Evolutionary conservation across 1,140 invertebrate genomes (phyloP).

Genomic region (Musca vetustissima): DNA sequence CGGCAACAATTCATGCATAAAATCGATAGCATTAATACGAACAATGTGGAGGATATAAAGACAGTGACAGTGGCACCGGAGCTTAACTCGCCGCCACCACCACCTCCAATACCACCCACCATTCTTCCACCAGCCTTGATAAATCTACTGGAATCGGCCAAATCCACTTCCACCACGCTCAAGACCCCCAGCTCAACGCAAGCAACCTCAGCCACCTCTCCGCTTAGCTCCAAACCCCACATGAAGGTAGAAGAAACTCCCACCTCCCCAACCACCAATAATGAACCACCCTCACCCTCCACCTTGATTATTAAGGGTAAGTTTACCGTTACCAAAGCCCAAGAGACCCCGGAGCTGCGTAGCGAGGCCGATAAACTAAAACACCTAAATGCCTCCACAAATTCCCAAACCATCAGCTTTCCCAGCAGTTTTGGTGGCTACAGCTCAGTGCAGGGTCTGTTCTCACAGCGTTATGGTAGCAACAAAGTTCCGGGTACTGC

Average conservation of each 20-base stretch:
- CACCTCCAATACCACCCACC: slow-evolving; percentile 43
- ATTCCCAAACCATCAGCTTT: slow-evolving; percentile 66
- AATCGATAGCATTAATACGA: slow-evolving; percentile 49
- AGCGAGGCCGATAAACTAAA: slow-evolving; percentile 54
- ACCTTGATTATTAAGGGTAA: slow-evolving; percentile 44
- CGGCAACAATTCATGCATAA: slow-evolving; percentile 53
- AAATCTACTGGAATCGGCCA: slow-evolving; percentile 40
- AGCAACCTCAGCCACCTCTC: slow-evolving; percentile 10
- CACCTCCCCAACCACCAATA: too few species aligned
- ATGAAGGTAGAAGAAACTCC: not conserved
- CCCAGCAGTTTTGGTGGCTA: slow-evolving; percentile 61
- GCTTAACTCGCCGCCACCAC: slow-evolving; percentile 42
- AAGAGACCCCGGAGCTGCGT: slow-evolving; percentile 60
- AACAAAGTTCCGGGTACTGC: slow-evolving; percentile 35
- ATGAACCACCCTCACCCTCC: slow-evolving; percentile 30
- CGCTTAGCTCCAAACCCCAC: slow-evolving; percentile 18
- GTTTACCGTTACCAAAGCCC: slow-evolving; percentile 52
- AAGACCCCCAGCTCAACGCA: too few species aligned
- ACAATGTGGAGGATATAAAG: slow-evolving; percentile 43
- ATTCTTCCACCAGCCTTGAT: slow-evolving; percentile 49
- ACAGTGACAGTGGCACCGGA: slow-evolving; percentile 38
- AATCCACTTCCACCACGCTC: slow-evolving; percentile 3
- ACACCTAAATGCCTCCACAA: slow-evolving; percentile 53
- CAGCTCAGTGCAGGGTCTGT: slow-evolving; percentile 59
- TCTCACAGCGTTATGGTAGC: slow-evolving; percentile 51